These are phyloP conservation scores for Drosophila lacertosa DNA, from an alignment of 1,140 invertebrate species.

Conservation along the genomic window DNA sequence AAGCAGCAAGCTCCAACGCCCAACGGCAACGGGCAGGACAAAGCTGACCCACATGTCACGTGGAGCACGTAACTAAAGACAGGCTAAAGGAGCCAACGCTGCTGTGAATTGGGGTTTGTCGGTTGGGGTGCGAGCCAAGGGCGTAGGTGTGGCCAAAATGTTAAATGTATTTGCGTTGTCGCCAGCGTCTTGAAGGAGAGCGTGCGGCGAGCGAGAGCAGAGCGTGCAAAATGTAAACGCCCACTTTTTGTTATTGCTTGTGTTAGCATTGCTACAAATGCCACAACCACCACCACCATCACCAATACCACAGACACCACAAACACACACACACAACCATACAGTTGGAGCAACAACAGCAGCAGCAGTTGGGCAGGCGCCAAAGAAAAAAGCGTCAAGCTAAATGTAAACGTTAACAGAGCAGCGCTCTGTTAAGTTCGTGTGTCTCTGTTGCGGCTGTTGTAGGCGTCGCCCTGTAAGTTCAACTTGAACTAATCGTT, in stretches of 20 bases:
- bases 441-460: conserved; percentile 6
- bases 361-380: conserved; percentile 38
- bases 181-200: conserved; percentile 44
- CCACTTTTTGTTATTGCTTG: conserved; percentile 57
- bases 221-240: conserved; percentile 58
- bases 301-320: conserved; percentile 8
- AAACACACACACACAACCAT: conserved; percentile 3
- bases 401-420: conserved; percentile 43
- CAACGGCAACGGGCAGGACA: background rate
- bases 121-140: conserved; percentile 20
- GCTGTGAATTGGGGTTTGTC: background rate
- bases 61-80: conserved; percentile 29
- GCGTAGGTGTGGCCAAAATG: conserved; percentile 75
- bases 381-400: conserved; percentile 41
- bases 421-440: conserved; percentile 35
- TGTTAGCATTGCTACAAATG: conserved; percentile 31
- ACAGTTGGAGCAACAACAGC: background rate
- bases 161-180: conserved; percentile 48
- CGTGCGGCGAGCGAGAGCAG: conserved; percentile 43
- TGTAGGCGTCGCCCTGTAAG: conserved; percentile 45
- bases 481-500: conserved; percentile 18
- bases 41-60: conserved; percentile 70
- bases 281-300: conserved; percentile 36
- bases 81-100: conserved; percentile 3
- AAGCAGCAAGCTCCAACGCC: conserved; percentile 8